These are phyloP conservation scores for Phrynosoma platyrhinos DNA, from an alignment of 2,113 vertebrate species.

Conservation along the genomic window DNA sequence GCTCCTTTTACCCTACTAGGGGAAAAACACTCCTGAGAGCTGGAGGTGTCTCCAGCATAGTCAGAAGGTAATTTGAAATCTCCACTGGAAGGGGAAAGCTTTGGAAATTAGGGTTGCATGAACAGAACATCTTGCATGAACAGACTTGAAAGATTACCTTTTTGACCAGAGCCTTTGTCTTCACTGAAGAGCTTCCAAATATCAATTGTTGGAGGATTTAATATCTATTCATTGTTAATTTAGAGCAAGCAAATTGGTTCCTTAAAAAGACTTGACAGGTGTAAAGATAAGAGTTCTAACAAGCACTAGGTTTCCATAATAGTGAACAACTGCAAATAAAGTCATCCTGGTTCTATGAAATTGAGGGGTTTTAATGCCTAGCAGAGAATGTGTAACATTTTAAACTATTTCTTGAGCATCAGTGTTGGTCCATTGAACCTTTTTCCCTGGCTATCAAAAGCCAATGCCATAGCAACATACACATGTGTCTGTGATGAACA, in stretches of 20 bases:
- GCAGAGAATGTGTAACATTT: no score
- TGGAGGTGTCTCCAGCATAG: background rate
- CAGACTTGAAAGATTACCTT: background rate
- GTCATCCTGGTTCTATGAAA: background rate
- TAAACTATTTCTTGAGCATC: conserved; percentile 56
- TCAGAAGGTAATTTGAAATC: background rate
- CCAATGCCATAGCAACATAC: background rate
- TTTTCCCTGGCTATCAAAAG: conserved; percentile 60
- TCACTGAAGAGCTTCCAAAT: background rate
- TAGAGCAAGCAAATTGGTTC: background rate
- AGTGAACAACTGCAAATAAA: background rate
- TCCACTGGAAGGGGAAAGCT: background rate
- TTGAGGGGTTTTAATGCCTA: background rate
- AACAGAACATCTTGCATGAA: no score
- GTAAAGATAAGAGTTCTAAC: background rate
- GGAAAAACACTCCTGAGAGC: background rate
- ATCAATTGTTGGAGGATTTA: background rate
- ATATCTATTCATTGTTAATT: background rate
- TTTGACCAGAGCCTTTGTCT: background rate
- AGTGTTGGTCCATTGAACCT: conserved; percentile 44
- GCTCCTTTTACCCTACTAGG: background rate
- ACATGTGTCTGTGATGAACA: conserved; percentile 13
- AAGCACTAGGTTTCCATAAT: background rate
- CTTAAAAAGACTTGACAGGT: background rate
- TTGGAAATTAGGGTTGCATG: background rate